Percentiles rank a stretch among this genome's conserved stretches.
phyloP scores from a whole-genome alignment of 1,140 invertebrate genomes.

The Drosophila repletoides region DNA sequence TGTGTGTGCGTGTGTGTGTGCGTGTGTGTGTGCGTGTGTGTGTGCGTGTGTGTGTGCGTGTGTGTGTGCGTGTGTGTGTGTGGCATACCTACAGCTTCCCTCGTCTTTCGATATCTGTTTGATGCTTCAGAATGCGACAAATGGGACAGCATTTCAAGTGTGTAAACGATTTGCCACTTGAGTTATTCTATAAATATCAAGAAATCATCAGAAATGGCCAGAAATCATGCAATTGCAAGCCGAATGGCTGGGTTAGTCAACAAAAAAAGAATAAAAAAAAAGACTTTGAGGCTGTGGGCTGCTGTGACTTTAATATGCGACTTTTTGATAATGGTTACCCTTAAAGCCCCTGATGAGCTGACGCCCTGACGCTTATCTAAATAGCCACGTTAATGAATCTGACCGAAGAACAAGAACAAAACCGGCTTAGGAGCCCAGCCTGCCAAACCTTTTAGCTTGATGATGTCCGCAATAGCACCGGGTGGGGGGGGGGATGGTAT shows the following conservation, averaged over 20 bases:
- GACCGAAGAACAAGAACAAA: constrained; percentile 68
- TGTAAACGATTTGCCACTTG: constrained; percentile 82
- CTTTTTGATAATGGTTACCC: constrained; percentile 33
- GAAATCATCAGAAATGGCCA: constrained; percentile 62
- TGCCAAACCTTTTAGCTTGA: constrained; percentile 65
- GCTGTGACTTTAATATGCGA: constrained; percentile 59
- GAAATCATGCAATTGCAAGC: constrained; percentile 26
- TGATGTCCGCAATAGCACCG: not conserved
- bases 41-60: no score
- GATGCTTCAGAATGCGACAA: constrained; percentile 60
- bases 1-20: no score
- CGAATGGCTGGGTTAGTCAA: no score
- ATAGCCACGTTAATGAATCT: constrained; percentile 80
- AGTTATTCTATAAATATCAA: constrained; percentile 78
- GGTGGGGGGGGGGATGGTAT: not conserved
- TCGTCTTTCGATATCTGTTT: constrained; percentile 36
- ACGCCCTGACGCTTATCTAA: constrained; percentile 69
- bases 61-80: no score
- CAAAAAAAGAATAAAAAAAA: no score
- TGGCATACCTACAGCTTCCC: constrained; percentile 23
- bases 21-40: no score
- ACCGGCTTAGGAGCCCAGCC: constrained; percentile 49
- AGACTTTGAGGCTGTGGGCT: constrained; percentile 20
- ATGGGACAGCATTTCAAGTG: constrained; percentile 75
- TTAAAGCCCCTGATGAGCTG: constrained; percentile 28